Evolutionary conservation across 2,888 invertebrate species (phyloP).

Genomic region (Parnassius apollo): DNA sequence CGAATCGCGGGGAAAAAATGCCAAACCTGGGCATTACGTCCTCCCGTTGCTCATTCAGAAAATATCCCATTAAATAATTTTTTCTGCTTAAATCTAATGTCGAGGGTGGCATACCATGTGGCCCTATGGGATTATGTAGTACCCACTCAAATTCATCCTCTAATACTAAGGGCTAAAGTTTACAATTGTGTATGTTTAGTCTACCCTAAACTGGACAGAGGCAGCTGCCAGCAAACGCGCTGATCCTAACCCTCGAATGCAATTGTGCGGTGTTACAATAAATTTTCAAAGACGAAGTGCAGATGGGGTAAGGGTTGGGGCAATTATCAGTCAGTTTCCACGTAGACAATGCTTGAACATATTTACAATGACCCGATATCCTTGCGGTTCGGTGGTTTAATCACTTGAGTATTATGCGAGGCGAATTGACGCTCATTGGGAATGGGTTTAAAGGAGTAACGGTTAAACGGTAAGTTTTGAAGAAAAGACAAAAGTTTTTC

Average conservation of each 20-base stretch:
- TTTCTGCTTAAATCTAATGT: conserved; percentile 73
- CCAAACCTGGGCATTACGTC: conserved; percentile 43
- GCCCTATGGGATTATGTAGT: conserved; percentile 58
- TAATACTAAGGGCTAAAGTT: conserved; percentile 34
- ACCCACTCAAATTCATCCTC: conserved; percentile 34
- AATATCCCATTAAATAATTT: conserved; percentile 78
- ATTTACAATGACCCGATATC: conserved; percentile 37
- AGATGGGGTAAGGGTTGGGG: conserved; percentile 49
- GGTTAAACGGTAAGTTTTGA: not conserved
- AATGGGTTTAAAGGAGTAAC: not conserved
- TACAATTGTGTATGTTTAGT: conserved; percentile 23
- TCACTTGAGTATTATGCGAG: conserved; percentile 24
- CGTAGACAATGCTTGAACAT: conserved; percentile 36
- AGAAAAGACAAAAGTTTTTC: not conserved
- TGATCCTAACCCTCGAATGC: conserved; percentile 59
- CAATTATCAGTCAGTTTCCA: conserved; percentile 60
- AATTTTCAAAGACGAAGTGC: conserved; percentile 73
- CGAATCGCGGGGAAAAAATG: conserved; percentile 44
- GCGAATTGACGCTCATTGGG: conserved; percentile 11
- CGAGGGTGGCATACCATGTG: conserved; percentile 74
- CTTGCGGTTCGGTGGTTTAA: conserved; percentile 34
- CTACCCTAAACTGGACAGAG: conserved; percentile 40
- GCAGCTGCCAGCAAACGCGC: conserved; percentile 70
- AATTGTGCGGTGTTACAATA: conserved; percentile 61
- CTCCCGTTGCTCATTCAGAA: conserved; percentile 67